A percentile compares a stretch with the other conserved stretches of the same genome.
Evolutionary conservation across 1,140 invertebrate genomes (phyloP).

Genomic region (Colletes latitarsis): DNA sequence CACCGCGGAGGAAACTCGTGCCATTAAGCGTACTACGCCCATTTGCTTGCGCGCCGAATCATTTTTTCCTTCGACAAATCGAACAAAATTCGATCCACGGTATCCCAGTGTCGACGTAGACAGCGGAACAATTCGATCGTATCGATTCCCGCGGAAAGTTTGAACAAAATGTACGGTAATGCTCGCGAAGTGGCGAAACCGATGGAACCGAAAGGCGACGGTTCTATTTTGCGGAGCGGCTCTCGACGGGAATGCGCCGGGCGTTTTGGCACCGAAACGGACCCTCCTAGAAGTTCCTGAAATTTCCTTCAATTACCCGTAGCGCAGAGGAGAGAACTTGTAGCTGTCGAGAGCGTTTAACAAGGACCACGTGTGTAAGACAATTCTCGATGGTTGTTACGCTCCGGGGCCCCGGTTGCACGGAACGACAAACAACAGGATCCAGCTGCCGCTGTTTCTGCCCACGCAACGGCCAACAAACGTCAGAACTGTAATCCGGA

Average conservation of each 20-base stretch:
- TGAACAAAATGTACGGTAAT: too few relatives aligned
- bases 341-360: conserved; percentile 45
- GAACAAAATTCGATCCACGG: too few relatives aligned
- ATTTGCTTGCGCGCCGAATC: neutral
- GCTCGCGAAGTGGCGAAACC: neutral
- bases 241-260: neutral
- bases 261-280: conserved; percentile 1
- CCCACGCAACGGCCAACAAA: conserved; percentile 41
- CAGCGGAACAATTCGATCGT: too few relatives aligned
- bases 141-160: too few relatives aligned
- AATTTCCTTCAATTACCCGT: conserved; percentile 39
- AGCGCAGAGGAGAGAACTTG: conserved; percentile 1
- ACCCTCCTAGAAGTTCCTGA: conserved; percentile 6
- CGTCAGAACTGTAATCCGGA: conserved; percentile 36
- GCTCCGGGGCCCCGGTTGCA: conserved; percentile 5
- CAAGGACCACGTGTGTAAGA: conserved; percentile 51
- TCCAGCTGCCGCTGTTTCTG: conserved; percentile 52
- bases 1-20: conserved; percentile 46
- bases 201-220: neutral
- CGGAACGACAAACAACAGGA: conserved; percentile 56
- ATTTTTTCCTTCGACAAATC: conserved; percentile 9
- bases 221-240: neutral
- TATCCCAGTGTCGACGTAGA: too few relatives aligned
- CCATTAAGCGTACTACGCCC: conserved; percentile 45
- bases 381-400: conserved; percentile 45